These are phyloP conservation scores for Drosophila parthenogenetica DNA, from an alignment of 2,888 invertebrate genomes.

Conservation along the genomic window DNA sequence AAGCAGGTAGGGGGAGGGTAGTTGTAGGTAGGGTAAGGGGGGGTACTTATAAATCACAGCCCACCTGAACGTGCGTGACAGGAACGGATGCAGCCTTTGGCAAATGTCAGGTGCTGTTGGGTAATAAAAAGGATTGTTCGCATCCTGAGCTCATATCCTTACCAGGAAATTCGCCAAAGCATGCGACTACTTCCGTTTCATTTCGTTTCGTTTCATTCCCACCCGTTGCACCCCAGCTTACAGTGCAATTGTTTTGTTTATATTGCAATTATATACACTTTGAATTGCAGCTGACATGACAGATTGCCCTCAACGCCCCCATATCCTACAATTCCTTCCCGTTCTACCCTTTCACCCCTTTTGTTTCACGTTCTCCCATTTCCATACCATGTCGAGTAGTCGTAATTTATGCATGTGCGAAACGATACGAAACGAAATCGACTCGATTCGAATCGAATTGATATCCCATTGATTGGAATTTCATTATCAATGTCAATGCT, in stretches of 20 bases:
- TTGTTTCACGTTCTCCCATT: neutral
- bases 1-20: neutral
- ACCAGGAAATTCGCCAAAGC: conserved; percentile 21
- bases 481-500: conserved; percentile 78
- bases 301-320: conserved; percentile 46
- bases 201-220: conserved; percentile 27
- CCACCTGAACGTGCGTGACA: conserved; percentile 56
- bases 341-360: neutral
- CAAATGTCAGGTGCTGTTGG: conserved; percentile 41
- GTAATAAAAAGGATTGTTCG: conserved; percentile 40
- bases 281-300: conserved; percentile 65
- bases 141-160: conserved; percentile 32
- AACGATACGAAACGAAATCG: neutral
- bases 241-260: conserved; percentile 32
- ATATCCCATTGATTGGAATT: conserved; percentile 59
- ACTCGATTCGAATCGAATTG: conserved; percentile 44
- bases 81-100: conserved; percentile 53
- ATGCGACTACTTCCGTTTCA: conserved; percentile 8
- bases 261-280: conserved; percentile 54
- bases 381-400: conserved; percentile 14
- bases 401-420: conserved; percentile 66
- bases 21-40: conserved; percentile 4
- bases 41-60: conserved; percentile 51
- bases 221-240: neutral
- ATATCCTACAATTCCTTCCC: neutral